Conservation (phyloP, 2,888 invertebrate genomes). For the Synanthedon andrenaeformis region DNA sequence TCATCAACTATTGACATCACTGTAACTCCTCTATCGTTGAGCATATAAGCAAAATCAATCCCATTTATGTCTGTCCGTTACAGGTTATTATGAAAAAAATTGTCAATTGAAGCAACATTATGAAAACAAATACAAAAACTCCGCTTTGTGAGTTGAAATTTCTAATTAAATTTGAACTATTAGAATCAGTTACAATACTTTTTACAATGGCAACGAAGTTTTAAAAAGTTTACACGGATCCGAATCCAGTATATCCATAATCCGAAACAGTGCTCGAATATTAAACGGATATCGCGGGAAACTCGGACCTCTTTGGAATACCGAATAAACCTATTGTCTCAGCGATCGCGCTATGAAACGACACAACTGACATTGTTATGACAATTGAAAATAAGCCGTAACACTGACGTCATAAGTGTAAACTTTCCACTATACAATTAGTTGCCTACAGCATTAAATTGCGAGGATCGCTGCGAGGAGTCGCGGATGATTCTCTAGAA, state of each 20-base stretch:
- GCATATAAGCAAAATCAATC: no score
- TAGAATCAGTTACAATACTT: neutral
- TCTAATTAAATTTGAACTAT: neutral
- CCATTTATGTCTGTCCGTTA: no score
- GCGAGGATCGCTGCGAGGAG: neutral
- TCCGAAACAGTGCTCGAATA: conserved; percentile 37
- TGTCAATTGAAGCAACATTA: no score
- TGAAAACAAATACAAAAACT: no score
- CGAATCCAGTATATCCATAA: conserved; percentile 25
- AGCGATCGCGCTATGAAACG: neutral
- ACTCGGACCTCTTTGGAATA: conserved; percentile 38
- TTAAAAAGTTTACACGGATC: conserved; percentile 14
- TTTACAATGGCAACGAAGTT: conserved; percentile 13
- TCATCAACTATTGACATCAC: no score
- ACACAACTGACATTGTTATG: neutral
- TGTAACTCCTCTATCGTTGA: no score
- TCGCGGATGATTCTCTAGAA: neutral
- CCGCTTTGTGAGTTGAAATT: neutral
- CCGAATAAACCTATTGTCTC: conserved; percentile 37
- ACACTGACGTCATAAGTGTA: neutral
- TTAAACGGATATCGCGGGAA: conserved; percentile 49
- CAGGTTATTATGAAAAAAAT: no score
- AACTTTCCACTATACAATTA: neutral
- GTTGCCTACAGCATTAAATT: neutral
- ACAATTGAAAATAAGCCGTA: neutral